Evolutionary conservation across 2,797 vertebrate genomes (phyloP).

Genomic region (Rhinoraja longicauda): DNA sequence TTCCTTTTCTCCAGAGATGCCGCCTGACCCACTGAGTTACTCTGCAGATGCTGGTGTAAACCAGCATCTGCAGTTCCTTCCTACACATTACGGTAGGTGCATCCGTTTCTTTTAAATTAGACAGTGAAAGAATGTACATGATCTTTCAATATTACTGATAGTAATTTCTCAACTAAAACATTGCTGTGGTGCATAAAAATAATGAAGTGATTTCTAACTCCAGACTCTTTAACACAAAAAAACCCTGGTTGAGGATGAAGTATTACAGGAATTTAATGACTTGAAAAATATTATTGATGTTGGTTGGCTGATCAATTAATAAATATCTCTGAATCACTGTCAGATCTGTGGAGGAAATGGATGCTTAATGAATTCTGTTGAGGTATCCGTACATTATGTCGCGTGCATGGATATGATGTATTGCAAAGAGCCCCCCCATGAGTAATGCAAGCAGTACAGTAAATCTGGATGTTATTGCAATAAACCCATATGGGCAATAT

Average conservation of each 20-base stretch:
- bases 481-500: neutral
- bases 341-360: neutral
- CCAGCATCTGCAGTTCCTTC: too few relatives aligned
- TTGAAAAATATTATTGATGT: neutral
- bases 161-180: neutral
- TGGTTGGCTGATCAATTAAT: neutral
- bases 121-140: neutral
- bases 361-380: neutral
- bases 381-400: neutral
- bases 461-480: neutral
- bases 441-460: neutral
- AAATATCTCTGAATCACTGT: neutral
- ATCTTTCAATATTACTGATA: neutral
- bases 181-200: neutral
- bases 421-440: neutral
- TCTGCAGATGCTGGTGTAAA: too few relatives aligned
- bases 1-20: too few relatives aligned
- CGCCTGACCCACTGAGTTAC: too few relatives aligned
- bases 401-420: neutral
- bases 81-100: neutral
- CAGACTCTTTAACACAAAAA: neutral
- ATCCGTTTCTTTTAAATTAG: conserved; percentile 11
- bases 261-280: neutral
- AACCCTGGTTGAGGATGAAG: conserved; percentile 42
- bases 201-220: neutral